phyloP scores from a whole-genome alignment of 2,888 invertebrate genomes.

The Linnaemya vulpina region DNA sequence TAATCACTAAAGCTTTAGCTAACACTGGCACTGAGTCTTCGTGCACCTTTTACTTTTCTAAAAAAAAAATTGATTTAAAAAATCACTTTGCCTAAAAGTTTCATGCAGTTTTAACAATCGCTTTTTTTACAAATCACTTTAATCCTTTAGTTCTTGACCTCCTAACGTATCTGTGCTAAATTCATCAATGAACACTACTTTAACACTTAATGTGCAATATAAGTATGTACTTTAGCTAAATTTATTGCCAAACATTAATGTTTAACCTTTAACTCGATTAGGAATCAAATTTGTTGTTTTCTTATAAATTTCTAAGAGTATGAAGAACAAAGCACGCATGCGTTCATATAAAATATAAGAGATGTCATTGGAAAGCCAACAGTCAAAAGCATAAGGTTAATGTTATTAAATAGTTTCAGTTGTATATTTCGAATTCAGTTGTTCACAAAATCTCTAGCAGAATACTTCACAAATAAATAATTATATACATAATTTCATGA shows the following conservation, averaged over 20 bases:
- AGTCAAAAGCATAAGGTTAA: neutral
- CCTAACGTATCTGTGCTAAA: constrained; percentile 53
- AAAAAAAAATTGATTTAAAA: neutral
- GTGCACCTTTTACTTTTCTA: neutral
- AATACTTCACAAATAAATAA: neutral
- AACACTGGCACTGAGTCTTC: neutral
- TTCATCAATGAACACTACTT: constrained; percentile 47
- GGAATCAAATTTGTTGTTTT: constrained; percentile 19
- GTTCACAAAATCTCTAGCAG: neutral
- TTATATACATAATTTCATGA: neutral
- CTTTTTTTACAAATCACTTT: neutral
- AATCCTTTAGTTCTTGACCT: constrained; percentile 55
- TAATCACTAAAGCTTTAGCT: too few relatives aligned
- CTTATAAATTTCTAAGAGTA: neutral
- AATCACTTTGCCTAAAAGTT: neutral
- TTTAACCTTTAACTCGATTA: constrained; percentile 62
- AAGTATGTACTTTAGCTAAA: constrained; percentile 55
- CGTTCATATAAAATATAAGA: constrained; percentile 46
- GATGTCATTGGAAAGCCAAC: constrained; percentile 42
- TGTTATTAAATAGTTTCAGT: neutral
- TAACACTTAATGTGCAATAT: constrained; percentile 33
- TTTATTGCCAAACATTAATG: constrained; percentile 61
- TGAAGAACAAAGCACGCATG: constrained; percentile 14
- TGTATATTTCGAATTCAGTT: neutral
- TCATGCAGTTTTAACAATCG: neutral